These are phyloP conservation scores for Lysandra bellargus DNA, from an alignment of 2,888 invertebrate genomes.

Conservation along the genomic window DNA sequence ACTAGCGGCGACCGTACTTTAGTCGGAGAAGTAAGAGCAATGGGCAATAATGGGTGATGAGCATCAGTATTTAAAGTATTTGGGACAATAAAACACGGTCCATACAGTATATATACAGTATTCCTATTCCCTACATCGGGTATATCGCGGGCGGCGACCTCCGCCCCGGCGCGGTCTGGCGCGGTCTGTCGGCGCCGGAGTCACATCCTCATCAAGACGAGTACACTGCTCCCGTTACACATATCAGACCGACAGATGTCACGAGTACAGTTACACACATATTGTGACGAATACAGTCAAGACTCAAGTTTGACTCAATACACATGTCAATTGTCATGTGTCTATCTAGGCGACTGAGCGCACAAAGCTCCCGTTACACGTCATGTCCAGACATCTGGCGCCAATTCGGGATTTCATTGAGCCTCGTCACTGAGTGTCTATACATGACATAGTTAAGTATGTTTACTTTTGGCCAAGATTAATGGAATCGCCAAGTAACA, in stretches of 20 bases:
- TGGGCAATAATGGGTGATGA: too few species aligned
- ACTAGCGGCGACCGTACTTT: too few species aligned
- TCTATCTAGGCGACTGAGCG: neutral
- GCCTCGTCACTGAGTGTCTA: neutral
- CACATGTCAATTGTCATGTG: too few species aligned
- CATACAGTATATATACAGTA: too few species aligned
- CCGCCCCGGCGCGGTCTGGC: neutral
- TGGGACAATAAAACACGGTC: too few species aligned
- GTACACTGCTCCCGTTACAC: neutral
- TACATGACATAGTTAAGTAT: too few species aligned
- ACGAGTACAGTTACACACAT: neutral
- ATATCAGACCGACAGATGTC: neutral
- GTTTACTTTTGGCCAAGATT: too few species aligned
- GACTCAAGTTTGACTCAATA: neutral
- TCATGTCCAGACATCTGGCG: neutral
- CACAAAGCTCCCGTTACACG: neutral
- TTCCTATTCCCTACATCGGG: neutral
- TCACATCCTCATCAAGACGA: conserved; percentile 3
- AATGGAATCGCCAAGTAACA: too few species aligned
- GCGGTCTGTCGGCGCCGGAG: neutral
- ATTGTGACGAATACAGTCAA: too few species aligned
- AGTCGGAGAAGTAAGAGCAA: too few species aligned
- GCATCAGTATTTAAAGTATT: too few species aligned
- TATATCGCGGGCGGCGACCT: neutral
- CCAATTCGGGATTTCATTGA: neutral